Base-by-base conservation (phyloP, 1,140 invertebrate species). In the Euura lappo region DNA sequence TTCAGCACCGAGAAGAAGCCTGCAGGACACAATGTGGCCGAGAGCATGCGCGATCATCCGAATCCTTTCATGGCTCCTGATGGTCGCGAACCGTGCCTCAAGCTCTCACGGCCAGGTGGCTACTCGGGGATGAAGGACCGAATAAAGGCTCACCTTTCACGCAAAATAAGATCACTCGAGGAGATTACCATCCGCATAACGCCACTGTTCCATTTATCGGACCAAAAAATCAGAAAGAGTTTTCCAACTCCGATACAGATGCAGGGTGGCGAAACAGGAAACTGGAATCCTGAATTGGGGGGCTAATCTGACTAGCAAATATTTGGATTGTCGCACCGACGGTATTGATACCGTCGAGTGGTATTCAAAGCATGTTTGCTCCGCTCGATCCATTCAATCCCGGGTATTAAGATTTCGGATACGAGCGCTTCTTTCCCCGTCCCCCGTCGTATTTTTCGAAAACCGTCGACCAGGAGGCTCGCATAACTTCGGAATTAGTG, bases 291-390 rank as follows among this genome's bases (percentile, higher is more conserved):
- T 28, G 28, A 28, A 28, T 51, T 71, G 78, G 75, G 68, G 77
- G 78, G 78, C 82, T 87, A 84, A 88, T 88, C 86, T 86, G 76
- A 78, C 79, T 84, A 71, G 80, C 85, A 88, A 87, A 88, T 88
- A 88, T 88, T 88, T 87, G 82, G 85, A 85, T 88, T 86, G 86
- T 86, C 83, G 81, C 77, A 81, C 83, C 84, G 79, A 80, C 60
- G 81, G 83, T 78, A 85, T 84, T 82, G 82, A 86, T 84, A 84
- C 28, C 78, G 80, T 85, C 77, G 79, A 85, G 82, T 85, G 80
- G 74, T 73, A 60, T 75, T 73, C 10, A 47, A 42, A 65, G 71
- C 65, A 44, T 80, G 75, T 79, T 79, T 79, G 76, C 72, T 79
- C 70, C 74, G 65, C 64, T 69, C 51, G 73, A 74, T 75, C 76